Percentiles rank a stretch among this genome's conserved stretches.
Conservation (phyloP, 2,797 vertebrate genomes). For the Acanthurus tractus region DNA sequence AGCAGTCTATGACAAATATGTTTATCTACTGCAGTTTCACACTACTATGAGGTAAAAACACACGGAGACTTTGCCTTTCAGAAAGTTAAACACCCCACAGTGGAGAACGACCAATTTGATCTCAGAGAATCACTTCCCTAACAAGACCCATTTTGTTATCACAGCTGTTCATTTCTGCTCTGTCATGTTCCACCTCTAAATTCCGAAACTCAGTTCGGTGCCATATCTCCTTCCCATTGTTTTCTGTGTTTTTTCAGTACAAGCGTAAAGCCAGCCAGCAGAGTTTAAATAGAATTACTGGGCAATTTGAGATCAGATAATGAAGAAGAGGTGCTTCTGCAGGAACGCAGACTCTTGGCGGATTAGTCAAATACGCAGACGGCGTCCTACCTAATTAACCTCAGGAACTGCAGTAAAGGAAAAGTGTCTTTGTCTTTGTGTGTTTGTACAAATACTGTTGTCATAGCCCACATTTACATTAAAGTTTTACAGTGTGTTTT, state of each 20-base stretch:
- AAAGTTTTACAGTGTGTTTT: conserved; percentile 20
- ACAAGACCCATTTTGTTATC: conserved; percentile 44
- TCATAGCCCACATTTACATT: conserved; percentile 1
- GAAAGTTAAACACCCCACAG: conserved; percentile 18
- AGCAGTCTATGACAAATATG: not conserved
- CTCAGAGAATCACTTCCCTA: conserved; percentile 26
- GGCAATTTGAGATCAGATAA: conserved; percentile 66
- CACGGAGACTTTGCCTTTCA: not conserved
- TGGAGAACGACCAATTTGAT: conserved; percentile 13
- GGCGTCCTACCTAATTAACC: conserved; percentile 67
- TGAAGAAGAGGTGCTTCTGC: conserved; percentile 49
- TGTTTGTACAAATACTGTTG: not conserved
- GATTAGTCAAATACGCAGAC: conserved; percentile 71
- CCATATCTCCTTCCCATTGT: conserved; percentile 46
- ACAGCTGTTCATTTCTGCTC: conserved; percentile 23
- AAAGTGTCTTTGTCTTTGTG: conserved; percentile 5
- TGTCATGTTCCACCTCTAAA: conserved; percentile 23
- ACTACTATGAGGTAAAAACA: not conserved
- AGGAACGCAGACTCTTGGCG: conserved; percentile 59
- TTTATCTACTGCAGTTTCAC: conserved; percentile 1
- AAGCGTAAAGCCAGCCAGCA: conserved; percentile 30
- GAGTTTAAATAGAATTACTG: conserved; percentile 65
- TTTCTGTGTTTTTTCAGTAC: conserved; percentile 34
- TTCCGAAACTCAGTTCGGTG: conserved; percentile 18
- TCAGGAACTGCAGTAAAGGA: conserved; percentile 41